These are phyloP conservation scores for Drosophila leontia DNA, from an alignment of 1,140 invertebrate species.

Conservation along the genomic window DNA sequence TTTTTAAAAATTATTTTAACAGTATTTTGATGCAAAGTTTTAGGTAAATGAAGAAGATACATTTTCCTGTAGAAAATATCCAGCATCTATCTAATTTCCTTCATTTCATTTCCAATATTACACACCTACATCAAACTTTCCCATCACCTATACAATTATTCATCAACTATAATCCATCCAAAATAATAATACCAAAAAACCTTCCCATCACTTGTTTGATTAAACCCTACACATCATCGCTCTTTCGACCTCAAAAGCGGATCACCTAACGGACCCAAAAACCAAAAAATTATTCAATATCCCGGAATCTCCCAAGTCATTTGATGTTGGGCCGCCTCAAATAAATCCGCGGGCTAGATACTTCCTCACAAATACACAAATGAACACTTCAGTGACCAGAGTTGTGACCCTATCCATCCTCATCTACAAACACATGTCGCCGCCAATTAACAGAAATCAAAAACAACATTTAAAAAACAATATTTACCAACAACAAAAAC, in stretches of 20 bases:
- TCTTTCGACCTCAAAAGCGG: constrained; percentile 41
- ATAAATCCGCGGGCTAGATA: constrained; percentile 70
- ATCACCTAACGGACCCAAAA: constrained; percentile 50
- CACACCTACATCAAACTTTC: neutral
- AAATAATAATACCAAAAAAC: constrained; percentile 7
- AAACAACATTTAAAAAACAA: constrained; percentile 74
- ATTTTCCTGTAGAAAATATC: neutral
- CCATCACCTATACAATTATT: constrained; percentile 18
- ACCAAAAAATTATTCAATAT: constrained; percentile 35
- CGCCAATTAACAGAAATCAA: constrained; percentile 78
- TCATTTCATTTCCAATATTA: neutral
- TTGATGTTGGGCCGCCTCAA: constrained; percentile 68
- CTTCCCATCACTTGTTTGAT: constrained; percentile 53
- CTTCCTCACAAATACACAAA: constrained; percentile 61
- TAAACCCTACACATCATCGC: constrained; percentile 33
- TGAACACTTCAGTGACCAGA: constrained; percentile 68
- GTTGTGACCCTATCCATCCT: constrained; percentile 39
- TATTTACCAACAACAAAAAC: constrained; percentile 64
- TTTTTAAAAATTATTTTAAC: neutral
- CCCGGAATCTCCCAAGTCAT: constrained; percentile 20
- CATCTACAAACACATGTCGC: constrained; percentile 78
- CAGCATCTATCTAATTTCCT: no score
- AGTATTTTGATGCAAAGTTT: neutral
- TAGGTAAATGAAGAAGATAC: fast-evolving
- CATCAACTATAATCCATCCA: constrained; percentile 36